Evolutionary conservation across 2,113 vertebrate species (phyloP), one percentile per base, ranked within the genome.

Genomic region (Podiceps cristatus): DNA sequence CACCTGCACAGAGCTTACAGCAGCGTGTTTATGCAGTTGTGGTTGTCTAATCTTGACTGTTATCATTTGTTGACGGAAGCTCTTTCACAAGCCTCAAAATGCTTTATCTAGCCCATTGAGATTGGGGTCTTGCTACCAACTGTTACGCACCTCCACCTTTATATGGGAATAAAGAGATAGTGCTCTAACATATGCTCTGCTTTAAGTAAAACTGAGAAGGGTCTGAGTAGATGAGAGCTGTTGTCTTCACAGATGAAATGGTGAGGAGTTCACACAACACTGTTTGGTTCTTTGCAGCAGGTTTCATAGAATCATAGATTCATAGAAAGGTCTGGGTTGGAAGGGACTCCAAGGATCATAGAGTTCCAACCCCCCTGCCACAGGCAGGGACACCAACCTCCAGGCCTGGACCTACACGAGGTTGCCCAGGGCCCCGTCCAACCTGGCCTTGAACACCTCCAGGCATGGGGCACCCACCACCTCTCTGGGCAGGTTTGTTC

Each of bases 141-240:
- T 23, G 45, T 42, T 76, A 25, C 0, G 9, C 16, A 67, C 15
- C 31, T 59, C 31, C 67, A 55, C 10, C 24, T 37, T 60, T 0
- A 0, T 17, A 20, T 0, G 0, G 56, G 37, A 75, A n/a, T 12
- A 66, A 74, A 40, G 18, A 86, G 7, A 40, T 13, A 11, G 28
- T 12, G 73, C 45, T 87, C 27, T 42, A 40, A 69, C 1, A 0
- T 11, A 40, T 17, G 14, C 5, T 66, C 27, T 37, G 50, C 50
- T 77, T 53, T 24, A 62, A 49, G 59, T 42, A 59, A 66, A 55
- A 42, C 13, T 8, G 3, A 63, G 56, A 59, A 16, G 28, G 17
- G 14, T 10, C 1, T 2, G 40, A 55, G 47, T 29, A 35, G 52
- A 16, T 37, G 28, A 93, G 19, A 72, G 49, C 22, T 62, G 45